These are phyloP conservation scores for Lasioglossum pauxillum DNA, from an alignment of 2,888 invertebrate species.

Conservation along the genomic window DNA sequence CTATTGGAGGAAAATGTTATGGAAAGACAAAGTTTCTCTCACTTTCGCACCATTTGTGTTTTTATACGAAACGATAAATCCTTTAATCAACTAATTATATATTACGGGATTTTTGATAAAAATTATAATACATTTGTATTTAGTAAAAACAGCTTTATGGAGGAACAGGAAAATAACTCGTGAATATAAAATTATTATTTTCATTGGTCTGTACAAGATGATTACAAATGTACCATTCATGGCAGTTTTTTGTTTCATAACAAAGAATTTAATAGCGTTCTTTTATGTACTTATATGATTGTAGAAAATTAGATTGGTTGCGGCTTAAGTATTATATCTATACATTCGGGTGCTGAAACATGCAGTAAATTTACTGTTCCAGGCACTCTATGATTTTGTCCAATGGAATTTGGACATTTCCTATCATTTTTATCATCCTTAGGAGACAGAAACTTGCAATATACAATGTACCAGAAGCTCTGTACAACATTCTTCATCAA, in stretches of 20 bases:
- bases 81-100: neutral
- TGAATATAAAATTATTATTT: constrained; percentile 42
- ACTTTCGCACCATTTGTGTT: neutral
- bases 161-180: neutral
- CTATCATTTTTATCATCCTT: constrained; percentile 51
- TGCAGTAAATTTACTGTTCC: constrained; percentile 72
- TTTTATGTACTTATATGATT: neutral
- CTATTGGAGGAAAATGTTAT: neutral
- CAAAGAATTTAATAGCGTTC: neutral
- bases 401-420: constrained; percentile 18
- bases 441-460: constrained; percentile 72
- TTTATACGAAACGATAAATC: neutral
- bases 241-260: constrained; percentile 1
- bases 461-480: constrained; percentile 76
- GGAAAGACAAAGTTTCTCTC: neutral
- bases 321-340: constrained; percentile 72
- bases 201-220: constrained; percentile 45
- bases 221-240: constrained; percentile 18
- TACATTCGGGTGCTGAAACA: constrained; percentile 67
- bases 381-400: constrained; percentile 27
- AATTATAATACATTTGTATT: neutral
- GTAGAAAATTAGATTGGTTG: constrained; percentile 51
- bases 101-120: neutral
- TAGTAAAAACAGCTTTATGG: neutral
- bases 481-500: constrained; percentile 79